Evolutionary conservation across 35 echinoderm and acorn worm genomes (phyloP), one percentile per base, ranked within the genome.

Genomic region (Ophioderma brevispina): DNA sequence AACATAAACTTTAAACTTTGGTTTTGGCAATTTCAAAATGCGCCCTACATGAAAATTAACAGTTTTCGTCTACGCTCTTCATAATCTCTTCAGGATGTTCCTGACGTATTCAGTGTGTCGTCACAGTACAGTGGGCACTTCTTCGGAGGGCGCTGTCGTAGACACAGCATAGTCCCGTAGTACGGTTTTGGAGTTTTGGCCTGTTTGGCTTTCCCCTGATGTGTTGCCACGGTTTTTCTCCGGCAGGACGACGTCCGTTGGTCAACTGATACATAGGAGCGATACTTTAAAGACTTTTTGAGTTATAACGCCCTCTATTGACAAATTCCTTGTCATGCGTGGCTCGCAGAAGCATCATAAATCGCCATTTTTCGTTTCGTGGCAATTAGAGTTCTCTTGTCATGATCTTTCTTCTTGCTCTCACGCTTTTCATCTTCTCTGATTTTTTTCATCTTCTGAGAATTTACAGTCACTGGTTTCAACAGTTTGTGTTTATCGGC

Each of bases 401-500:
- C 59, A 70, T 70, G 59, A 25, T 70, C 3, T 2, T 70, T 6
- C 28, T 70, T 70, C n/a, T 70, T n/a, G n/a, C n/a, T 8, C 59
- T 70, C 59, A 13, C n/a, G 15, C 28, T 70, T 70, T 25, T 70
- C 59, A 13, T 70, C 3, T 25, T 70, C 1, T 70, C 28, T 70
- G 59, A 8, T 6, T 3, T 70, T 1, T 25, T 70, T 70, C 1
- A 70, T 25, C 10, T 18, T 15, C 17, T 18, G 10, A 13, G 59
- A 15, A 25, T 70, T 70, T 70, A 70, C 59, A 13, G 59, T 6
- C 23, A 38, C 3, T 80, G 78, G 78, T 80, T 80, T 41, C 52
- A 89, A 37, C 32, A 30, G 28, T 10, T 13, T 41, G 89, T 2
- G 10, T 46, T 17, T 25, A 89, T 78, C 23, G 93, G 88, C 21